Evolutionary conservation across 1,140 invertebrate genomes (phyloP).

Genomic region (Drosophila punjabiensis): DNA sequence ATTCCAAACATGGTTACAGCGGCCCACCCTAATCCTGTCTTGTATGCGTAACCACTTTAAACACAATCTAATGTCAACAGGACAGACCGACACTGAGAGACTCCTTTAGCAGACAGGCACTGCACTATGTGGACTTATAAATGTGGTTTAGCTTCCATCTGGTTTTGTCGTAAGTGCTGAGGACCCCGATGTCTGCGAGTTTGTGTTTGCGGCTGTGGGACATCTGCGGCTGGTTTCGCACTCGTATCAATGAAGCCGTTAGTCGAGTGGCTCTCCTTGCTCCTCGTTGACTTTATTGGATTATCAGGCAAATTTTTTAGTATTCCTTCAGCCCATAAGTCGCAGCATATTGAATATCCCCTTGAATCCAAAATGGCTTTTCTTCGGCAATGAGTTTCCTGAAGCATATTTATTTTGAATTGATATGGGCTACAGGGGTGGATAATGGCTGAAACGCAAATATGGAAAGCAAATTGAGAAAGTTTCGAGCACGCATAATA

Average conservation of each 20-base stretch:
- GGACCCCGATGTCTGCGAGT: conserved; percentile 9
- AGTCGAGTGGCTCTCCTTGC: conserved; percentile 62
- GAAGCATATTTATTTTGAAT: conserved; percentile 47
- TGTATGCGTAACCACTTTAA: conserved; percentile 72
- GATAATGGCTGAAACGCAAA: conserved; percentile 27
- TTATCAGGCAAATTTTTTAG: conserved; percentile 78
- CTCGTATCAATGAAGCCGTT: conserved; percentile 75
- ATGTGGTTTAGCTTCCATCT: conserved; percentile 77
- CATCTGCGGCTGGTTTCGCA: conserved; percentile 40
- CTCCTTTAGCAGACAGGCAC: conserved; percentile 32
- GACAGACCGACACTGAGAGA: conserved; percentile 48
- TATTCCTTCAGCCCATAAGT: conserved; percentile 30
- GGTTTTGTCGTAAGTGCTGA: conserved; percentile 59
- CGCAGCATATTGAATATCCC: conserved; percentile 60
- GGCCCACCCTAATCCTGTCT: conserved; percentile 24
- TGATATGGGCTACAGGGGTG: conserved; percentile 12
- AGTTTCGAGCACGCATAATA: conserved; percentile 20
- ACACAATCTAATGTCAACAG: conserved; percentile 82
- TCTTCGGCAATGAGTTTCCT: conserved; percentile 30
- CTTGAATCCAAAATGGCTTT: conserved; percentile 54
- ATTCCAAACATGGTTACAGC: too few species aligned
- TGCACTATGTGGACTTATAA: conserved; percentile 72
- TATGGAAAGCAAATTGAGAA: conserved; percentile 29
- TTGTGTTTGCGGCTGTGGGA: not conserved
- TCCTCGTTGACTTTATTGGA: conserved; percentile 73